Base-by-base conservation (phyloP, 2,888 invertebrate species). In the Drosophila prostipennis region DNA sequence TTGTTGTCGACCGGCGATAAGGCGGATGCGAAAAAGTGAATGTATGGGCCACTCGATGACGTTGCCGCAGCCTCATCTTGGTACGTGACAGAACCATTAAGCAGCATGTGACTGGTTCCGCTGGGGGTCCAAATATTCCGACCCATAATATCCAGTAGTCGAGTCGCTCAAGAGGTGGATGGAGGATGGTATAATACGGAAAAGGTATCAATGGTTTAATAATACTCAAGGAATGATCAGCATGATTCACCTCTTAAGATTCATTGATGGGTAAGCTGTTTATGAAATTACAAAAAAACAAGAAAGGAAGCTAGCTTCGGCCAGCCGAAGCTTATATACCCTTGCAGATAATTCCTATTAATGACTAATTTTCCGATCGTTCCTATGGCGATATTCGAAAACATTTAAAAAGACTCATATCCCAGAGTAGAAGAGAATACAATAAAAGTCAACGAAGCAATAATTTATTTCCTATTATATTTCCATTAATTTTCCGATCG, bases 1-100 rank as follows among this genome's bases (percentile, higher is more conserved):
- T 69, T 52, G 40, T 45, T 51, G 43, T 43, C 39, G 43, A 53
- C 55, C 37, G 58, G 42, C 71, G 68, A 76, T 69, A 80, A 65
- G 72, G 83, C 81, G 81, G 81, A 81, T 81, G 85, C 85, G 82
- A 78, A 85, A 85, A 80, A 85, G 86, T 82, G 81, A 82, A 82
- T 82, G 81, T 82, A 78, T 78, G 73, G 72, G 69, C 78, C 74
- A 84, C 80, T 82, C 34, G 71, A 70, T 71, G 81, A 82, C 81
- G 86, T 80, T 83, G 79, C 55, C 77, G 57, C 39, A 52, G 39
- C 29, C 53, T 53, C 57, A 52, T 82, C 64, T 49, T 46, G 37
- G 63, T 77, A 72, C 81, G 81, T 85, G 81, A 82, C 81, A 82
- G 81, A 82, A 82, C 80, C 78, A 80, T 85, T 82, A 82, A 80